Percentiles rank a stretch among this genome's conserved stretches.
Conservation (phyloP, 2,113 vertebrate species). For the Nycticryphes semicollaris region DNA sequence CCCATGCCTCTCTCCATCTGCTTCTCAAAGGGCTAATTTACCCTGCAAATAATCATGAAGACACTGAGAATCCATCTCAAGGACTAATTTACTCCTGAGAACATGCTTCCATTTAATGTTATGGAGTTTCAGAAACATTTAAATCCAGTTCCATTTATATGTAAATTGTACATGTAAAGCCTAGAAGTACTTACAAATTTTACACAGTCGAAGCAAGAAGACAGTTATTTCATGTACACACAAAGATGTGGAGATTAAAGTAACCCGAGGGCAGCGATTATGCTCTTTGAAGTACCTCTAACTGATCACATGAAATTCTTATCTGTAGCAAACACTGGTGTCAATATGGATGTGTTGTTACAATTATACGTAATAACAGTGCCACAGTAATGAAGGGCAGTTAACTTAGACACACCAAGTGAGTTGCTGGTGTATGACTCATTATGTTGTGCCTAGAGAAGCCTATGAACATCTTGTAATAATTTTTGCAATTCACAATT, state of each 20-base stretch:
- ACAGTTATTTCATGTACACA: slow-evolving; percentile 9
- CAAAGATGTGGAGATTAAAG: slow-evolving; percentile 4
- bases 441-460: slow-evolving; percentile 12
- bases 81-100: neutral
- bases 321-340: neutral
- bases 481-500: slow-evolving; percentile 12
- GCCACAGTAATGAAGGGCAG: neutral
- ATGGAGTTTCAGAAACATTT: neutral
- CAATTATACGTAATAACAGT: neutral
- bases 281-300: slow-evolving; percentile 15
- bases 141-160: neutral
- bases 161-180: neutral
- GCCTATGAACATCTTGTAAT: neutral
- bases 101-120: neutral
- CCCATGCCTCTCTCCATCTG: neutral
- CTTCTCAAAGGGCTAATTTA: neutral
- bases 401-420: neutral
- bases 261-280: slow-evolving; percentile 2
- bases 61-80: neutral
- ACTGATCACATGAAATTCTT: slow-evolving; percentile 25
- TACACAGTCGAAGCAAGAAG: neutral
- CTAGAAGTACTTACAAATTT: neutral
- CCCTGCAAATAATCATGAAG: neutral
- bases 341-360: neutral
- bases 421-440: neutral